Conservation (phyloP, 2,797 vertebrate species). For the Halcyon chelicuti region DNA sequence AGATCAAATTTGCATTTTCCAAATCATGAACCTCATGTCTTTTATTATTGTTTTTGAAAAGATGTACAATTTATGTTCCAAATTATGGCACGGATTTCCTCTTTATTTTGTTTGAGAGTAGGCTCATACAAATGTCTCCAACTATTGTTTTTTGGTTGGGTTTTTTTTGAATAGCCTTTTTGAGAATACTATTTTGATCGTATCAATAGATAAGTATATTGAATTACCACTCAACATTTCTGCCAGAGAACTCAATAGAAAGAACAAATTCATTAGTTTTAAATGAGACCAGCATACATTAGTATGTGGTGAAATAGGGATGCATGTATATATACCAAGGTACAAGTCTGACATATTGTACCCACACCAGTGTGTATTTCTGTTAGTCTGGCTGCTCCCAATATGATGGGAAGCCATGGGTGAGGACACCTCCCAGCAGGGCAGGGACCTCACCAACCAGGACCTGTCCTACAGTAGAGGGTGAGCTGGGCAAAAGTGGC, state of each 20-base stretch:
- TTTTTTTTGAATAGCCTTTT: neutral
- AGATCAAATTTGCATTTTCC: neutral
- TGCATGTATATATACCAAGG: fast-evolving
- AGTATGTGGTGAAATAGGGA: neutral
- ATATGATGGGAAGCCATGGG: fast-evolving
- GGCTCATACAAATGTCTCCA: neutral
- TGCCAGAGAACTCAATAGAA: neutral
- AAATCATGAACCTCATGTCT: neutral
- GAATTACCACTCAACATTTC: neutral
- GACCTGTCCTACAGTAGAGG: neutral
- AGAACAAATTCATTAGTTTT: neutral
- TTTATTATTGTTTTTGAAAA: slow-evolving; percentile 16
- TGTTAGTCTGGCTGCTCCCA: neutral
- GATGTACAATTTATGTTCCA: neutral
- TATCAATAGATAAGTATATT: neutral
- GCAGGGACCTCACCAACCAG: too few relatives aligned
- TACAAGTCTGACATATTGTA: neutral
- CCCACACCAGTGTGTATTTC: neutral
- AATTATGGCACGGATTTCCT: neutral
- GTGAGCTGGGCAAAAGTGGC: neutral
- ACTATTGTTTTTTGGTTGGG: neutral
- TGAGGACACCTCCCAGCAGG: neutral
- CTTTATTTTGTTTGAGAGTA: neutral
- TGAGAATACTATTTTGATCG: neutral
- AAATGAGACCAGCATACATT: neutral